Evolutionary conservation across 1,140 invertebrate genomes (phyloP).

Genomic region (Pogonognathellus flavescens): DNA sequence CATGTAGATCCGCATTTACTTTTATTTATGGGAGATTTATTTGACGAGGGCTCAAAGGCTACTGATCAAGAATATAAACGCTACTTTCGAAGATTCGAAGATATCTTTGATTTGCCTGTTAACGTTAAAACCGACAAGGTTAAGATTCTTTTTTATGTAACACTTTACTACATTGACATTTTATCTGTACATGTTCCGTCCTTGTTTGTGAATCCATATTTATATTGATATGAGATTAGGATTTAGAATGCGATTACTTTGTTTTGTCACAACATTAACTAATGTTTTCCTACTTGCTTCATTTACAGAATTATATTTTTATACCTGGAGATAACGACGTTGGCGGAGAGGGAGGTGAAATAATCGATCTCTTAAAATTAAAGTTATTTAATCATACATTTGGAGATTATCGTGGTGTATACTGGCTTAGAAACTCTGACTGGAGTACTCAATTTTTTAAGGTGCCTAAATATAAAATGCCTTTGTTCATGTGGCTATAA

Average conservation of each 20-base stretch:
- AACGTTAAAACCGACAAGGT: background rate
- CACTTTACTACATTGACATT: too few relatives aligned
- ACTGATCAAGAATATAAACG: slow-evolving; percentile 77
- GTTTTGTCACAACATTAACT: too few relatives aligned
- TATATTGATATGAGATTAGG: too few relatives aligned
- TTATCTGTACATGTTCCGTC: too few relatives aligned
- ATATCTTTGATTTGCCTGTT: slow-evolving; percentile 73
- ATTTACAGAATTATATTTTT: slow-evolving; percentile 80
- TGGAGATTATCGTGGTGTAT: slow-evolving; percentile 73
- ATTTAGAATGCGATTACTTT: too few relatives aligned
- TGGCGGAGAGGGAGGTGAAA: slow-evolving; percentile 86
- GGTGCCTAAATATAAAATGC: slow-evolving; percentile 68
- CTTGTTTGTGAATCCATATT: too few relatives aligned
- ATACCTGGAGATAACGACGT: slow-evolving; percentile 96
- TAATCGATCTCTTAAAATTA: slow-evolving; percentile 80
- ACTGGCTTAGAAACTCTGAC: background rate
- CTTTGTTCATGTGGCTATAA: background rate
- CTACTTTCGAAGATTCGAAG: slow-evolving; percentile 79
- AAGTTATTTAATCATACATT: slow-evolving; percentile 84
- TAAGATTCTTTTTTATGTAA: background rate
- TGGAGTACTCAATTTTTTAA: slow-evolving; percentile 74
- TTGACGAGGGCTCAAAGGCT: slow-evolving; percentile 91
- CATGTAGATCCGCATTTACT: slow-evolving; percentile 88
- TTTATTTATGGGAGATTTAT: slow-evolving; percentile 90
- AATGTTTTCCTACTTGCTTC: too few relatives aligned